A percentile compares a stretch with the other conserved stretches of the same genome.
phyloP scores from a whole-genome alignment of 2,797 vertebrate genomes.

The Schizothorax lantsangensis region DNA sequence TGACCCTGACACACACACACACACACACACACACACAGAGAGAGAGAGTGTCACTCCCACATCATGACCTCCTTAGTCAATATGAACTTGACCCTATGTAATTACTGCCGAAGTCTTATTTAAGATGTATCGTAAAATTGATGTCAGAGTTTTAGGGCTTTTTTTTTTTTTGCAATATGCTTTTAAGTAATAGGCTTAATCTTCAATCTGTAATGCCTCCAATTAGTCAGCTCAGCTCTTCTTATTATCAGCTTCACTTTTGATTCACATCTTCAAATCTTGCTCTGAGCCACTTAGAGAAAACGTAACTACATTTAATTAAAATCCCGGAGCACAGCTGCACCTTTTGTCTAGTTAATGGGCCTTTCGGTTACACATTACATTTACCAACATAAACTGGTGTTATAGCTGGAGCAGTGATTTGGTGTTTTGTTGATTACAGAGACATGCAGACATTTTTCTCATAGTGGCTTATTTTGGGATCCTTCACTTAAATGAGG shows the following conservation, averaged over 20 bases:
- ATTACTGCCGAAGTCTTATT: neutral
- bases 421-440: neutral
- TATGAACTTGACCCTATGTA: neutral
- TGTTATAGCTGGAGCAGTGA: neutral
- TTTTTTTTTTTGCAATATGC: neutral
- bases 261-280: conserved; percentile 16
- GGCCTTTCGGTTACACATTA: neutral
- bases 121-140: neutral
- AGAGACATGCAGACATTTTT: neutral
- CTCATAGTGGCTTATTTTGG: neutral
- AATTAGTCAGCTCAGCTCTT: conserved; percentile 4
- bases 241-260: neutral
- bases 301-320: neutral
- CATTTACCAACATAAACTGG: neutral
- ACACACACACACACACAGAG: neutral
- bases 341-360: neutral
- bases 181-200: neutral
- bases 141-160: neutral
- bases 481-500: neutral
- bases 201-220: neutral
- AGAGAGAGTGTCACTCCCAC: neutral
- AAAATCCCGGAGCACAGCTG: neutral
- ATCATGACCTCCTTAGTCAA: neutral
- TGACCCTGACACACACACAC: conserved; percentile 20
- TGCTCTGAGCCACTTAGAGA: neutral